Evolutionary conservation across 2,797 vertebrate genomes (phyloP).

Genomic region (Notamacropus eugenii): DNA sequence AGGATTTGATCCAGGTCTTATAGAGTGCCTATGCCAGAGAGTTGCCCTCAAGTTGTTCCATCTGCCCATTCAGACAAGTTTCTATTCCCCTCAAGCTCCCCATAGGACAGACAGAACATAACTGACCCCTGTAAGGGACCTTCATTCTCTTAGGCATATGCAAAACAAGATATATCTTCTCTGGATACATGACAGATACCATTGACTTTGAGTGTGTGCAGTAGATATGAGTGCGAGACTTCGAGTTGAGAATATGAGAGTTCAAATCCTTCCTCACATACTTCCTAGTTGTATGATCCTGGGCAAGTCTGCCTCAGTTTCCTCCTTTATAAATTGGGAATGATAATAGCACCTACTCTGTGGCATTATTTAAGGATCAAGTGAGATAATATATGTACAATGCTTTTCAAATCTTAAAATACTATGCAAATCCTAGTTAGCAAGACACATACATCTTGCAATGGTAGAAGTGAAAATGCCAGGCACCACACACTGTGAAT

Average conservation of each 20-base stretch:
- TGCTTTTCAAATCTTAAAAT: not conserved
- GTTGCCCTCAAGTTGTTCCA: not conserved
- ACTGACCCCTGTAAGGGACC: not conserved
- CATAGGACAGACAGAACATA: not conserved
- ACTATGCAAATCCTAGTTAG: not conserved
- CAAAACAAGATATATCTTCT: not conserved
- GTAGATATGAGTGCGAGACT: not conserved
- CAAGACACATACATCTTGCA: not conserved
- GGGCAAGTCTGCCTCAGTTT: not conserved
- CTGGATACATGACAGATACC: not conserved
- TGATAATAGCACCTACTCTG: not conserved
- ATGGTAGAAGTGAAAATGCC: not conserved
- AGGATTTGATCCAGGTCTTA: not conserved
- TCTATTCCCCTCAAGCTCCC: not conserved
- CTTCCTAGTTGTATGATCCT: not conserved
- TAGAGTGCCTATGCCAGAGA: not conserved
- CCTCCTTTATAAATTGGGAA: not conserved
- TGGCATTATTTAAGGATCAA: not conserved
- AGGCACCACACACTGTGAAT: not conserved
- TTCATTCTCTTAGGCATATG: not conserved
- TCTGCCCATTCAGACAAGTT: not conserved
- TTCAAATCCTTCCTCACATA: not conserved
- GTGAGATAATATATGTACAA: not conserved
- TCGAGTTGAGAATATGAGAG: not conserved
- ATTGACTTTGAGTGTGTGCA: not conserved